Evolutionary conservation across 2,113 vertebrate species (phyloP), one percentile per base, ranked within the genome.

Genomic region (Anolis sagrei): DNA sequence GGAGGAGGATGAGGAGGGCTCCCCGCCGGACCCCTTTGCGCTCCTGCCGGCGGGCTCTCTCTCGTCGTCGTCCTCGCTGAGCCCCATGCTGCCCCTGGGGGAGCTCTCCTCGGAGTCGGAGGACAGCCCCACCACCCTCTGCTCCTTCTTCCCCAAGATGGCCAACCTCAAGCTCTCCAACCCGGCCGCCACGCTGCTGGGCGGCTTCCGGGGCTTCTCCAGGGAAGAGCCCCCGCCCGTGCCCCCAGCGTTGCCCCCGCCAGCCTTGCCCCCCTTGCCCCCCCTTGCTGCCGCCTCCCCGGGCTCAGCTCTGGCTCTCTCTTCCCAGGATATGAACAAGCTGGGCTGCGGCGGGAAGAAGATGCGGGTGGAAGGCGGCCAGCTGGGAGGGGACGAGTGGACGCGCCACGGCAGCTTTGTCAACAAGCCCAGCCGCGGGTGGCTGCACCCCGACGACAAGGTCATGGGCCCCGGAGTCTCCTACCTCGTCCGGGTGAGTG

Each of bases 311-410:
- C 94, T 95, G 39, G 10, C 96, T 96, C 75, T 98, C 94, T 96
- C 95, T 97, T 90, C 97, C 95, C 98, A 99, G 98, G 98, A 99
- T 95, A 99, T 99, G 98, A 99, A 99, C 98, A 98, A 98, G 96
- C 97, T 99, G 94, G 98, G 98, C 92, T 98, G 97, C 91, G 97
- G 97, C 91, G 97, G 97, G 93, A 97, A 98, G 96, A 97, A 98
- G 96, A 98, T 97, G 93, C 97, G 98, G 86, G 98, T 99, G 93
- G 98, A 99, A 97, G 98, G 98, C 7, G 98, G 98, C 83, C 98
- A 99, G 93, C 97, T 99, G 49, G 98, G 98, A 76, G 98, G 98
- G 61, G 98, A 99, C 76, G 98, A 99, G 94, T 99, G 98, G 98
- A 99, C 98, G 1, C 97, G 98, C n/a, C 98, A 99, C 83, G 98